These are phyloP conservation scores for Dascillus cervinus DNA, from an alignment of 2,888 invertebrate genomes.

Conservation along the genomic window DNA sequence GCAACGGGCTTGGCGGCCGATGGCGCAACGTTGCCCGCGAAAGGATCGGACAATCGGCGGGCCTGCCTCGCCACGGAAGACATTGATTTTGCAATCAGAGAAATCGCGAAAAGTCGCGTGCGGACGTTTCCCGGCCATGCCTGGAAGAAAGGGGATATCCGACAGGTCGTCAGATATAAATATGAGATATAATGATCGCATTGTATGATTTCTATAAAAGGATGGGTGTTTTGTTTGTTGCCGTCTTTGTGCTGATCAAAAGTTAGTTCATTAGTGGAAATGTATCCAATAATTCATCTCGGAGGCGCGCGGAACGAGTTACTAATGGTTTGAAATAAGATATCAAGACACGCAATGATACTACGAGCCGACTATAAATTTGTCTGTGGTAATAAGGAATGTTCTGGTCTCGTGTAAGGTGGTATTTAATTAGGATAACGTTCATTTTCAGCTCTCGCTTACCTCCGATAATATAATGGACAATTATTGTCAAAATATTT, in stretches of 20 bases:
- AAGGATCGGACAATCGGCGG: no score
- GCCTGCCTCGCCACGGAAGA: no score
- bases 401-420: conserved; percentile 25
- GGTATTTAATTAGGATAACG: conserved; percentile 29
- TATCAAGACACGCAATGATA: conserved; percentile 44
- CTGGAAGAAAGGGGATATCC: no score
- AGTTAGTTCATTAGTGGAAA: conserved; percentile 43
- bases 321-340: conserved; percentile 44
- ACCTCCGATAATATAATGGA: conserved; percentile 10
- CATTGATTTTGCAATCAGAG: no score
- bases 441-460: conserved; percentile 22
- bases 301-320: conserved; percentile 32
- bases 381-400: conserved; percentile 35
- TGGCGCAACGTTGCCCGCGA: no score
- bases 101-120: no score
- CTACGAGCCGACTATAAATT: conserved; percentile 33
- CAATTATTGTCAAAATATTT: conserved; percentile 20
- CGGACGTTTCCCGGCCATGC: no score
- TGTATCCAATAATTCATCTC: conserved; percentile 41
- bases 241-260: conserved; percentile 35
- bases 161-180: no score
- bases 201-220: conserved; percentile 7
- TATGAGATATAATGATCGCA: conserved; percentile 8
- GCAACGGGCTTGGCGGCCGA: no score
- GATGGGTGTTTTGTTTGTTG: conserved; percentile 13